A percentile compares a stretch with the other conserved stretches of the same genome.
Evolutionary conservation across 1,140 invertebrate genomes (phyloP).

Genomic region (Latrodectus geometricus): DNA sequence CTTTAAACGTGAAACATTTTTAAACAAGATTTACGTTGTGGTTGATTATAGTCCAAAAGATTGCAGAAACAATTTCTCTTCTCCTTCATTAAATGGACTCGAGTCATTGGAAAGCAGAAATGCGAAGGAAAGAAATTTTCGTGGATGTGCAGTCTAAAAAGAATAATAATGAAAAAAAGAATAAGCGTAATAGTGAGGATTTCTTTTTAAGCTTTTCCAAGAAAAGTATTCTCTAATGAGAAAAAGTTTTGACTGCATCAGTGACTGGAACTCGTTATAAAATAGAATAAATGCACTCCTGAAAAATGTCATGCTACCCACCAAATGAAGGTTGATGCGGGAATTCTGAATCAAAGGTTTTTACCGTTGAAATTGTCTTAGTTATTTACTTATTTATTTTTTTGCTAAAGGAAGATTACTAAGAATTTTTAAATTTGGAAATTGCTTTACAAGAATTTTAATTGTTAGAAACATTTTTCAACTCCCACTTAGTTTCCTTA

Average conservation of each 20-base stretch:
- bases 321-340: background rate
- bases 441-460: too few species aligned
- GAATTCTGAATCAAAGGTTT: background rate
- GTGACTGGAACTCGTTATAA: slow-evolving; percentile 31
- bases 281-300: slow-evolving; percentile 10
- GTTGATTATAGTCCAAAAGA: slow-evolving; percentile 1
- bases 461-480: too few species aligned
- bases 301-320: slow-evolving; percentile 1
- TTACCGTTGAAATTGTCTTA: too few species aligned
- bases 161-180: background rate
- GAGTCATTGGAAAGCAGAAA: background rate
- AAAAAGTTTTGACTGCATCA: slow-evolving; percentile 22
- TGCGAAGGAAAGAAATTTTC: background rate
- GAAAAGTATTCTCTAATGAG: slow-evolving; percentile 40
- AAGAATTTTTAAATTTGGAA: too few species aligned
- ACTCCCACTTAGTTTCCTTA: too few species aligned
- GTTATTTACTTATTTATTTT: too few species aligned
- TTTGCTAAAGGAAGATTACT: too few species aligned
- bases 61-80: background rate
- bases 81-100: slow-evolving; percentile 20
- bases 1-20: background rate
- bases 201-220: background rate
- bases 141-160: background rate
- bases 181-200: background rate
- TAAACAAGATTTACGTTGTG: background rate